Evolutionary conservation across 2,888 invertebrate genomes (phyloP).

Genomic region (Biston stratarius): DNA sequence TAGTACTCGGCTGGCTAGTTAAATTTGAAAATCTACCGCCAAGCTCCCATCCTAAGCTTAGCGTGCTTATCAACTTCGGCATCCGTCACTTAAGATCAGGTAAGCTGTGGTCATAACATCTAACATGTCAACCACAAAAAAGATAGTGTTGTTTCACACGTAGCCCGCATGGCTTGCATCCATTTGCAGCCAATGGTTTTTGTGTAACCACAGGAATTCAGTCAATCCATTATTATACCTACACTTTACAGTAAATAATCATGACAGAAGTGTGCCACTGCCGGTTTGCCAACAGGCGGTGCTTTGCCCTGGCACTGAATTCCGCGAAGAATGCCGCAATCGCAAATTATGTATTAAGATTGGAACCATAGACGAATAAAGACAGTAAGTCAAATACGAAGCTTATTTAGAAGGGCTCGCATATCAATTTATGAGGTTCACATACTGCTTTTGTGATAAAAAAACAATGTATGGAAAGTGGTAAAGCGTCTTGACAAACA

Average conservation of each 20-base stretch:
- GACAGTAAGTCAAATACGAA: constrained; percentile 6
- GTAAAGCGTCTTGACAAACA: too few species aligned
- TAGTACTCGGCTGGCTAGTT: too few species aligned
- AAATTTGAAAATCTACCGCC: too few species aligned
- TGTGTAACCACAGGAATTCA: constrained; percentile 9
- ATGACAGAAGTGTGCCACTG: constrained; percentile 30
- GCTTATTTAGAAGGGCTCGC: not conserved
- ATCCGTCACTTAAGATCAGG: too few species aligned
- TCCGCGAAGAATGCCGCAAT: constrained; percentile 60
- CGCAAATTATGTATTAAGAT: constrained; percentile 53
- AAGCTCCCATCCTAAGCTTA: too few species aligned
- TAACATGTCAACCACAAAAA: too few species aligned
- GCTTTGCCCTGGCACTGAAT: constrained; percentile 52
- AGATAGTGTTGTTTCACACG: not conserved
- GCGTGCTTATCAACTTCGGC: too few species aligned
- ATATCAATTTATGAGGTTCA: not conserved
- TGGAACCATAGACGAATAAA: constrained; percentile 16
- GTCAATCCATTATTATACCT: constrained; percentile 19
- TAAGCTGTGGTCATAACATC: too few species aligned
- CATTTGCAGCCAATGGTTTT: constrained; percentile 1
- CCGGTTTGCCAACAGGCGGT: constrained; percentile 32
- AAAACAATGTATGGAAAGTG: too few species aligned
- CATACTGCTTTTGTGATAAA: too few species aligned
- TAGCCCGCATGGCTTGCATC: constrained; percentile 3
- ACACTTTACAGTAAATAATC: constrained; percentile 25